phyloP scores from a whole-genome alignment of 2,888 invertebrate genomes.

The Drosophila kokeensis region DNA sequence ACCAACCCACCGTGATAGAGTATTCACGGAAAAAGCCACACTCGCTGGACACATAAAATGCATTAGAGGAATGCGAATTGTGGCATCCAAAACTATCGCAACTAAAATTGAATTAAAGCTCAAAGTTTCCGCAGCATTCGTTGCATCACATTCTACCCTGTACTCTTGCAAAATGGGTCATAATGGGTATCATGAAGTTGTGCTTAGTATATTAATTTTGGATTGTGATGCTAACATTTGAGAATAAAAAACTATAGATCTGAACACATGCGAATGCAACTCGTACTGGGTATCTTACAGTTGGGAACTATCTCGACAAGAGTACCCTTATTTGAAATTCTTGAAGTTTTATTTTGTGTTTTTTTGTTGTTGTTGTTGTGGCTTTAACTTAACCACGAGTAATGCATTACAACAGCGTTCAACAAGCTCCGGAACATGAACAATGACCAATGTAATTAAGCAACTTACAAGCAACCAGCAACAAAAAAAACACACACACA shows the following conservation, averaged over 20 bases:
- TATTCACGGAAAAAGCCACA: slow-evolving; percentile 4
- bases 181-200: background rate
- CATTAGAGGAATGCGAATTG: slow-evolving; percentile 57
- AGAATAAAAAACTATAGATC: background rate
- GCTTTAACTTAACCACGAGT: slow-evolving; percentile 64
- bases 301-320: background rate
- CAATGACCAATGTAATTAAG: slow-evolving; percentile 73
- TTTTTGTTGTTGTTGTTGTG: slow-evolving; percentile 29
- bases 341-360: background rate
- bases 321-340: background rate
- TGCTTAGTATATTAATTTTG: background rate
- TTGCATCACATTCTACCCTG: slow-evolving; percentile 1
- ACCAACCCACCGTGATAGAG: background rate
- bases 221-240: background rate
- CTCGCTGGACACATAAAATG: slow-evolving; percentile 65
- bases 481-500: slow-evolving; percentile 43
- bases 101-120: slow-evolving; percentile 74
- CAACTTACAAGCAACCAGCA: slow-evolving; percentile 72
- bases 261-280: background rate
- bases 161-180: fast-evolving
- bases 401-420: slow-evolving; percentile 72
- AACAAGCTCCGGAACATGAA: slow-evolving; percentile 49
- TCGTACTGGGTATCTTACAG: slow-evolving; percentile 1
- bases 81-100: slow-evolving; percentile 59
- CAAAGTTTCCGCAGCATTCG: slow-evolving; percentile 58